Evolutionary conservation across 2,888 invertebrate species (phyloP).

Genomic region (Homarus gammarus): DNA sequence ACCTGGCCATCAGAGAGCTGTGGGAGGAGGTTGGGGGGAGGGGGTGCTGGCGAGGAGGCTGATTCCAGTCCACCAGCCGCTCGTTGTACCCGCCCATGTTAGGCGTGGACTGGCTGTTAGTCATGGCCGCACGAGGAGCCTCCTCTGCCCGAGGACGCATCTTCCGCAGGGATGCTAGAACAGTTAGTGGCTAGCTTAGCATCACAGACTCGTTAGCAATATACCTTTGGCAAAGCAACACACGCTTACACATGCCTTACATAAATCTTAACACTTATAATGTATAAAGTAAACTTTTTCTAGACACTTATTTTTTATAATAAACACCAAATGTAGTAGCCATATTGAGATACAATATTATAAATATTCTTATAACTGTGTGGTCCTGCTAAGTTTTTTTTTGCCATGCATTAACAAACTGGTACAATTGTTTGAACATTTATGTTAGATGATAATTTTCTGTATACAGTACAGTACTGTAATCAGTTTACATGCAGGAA

Average conservation of each 20-base stretch:
- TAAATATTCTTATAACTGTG: not conserved
- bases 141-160: constrained; percentile 70
- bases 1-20: constrained; percentile 65
- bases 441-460: too few relatives aligned
- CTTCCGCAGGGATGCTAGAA: constrained; percentile 75
- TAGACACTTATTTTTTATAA: not conserved
- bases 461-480: too few relatives aligned
- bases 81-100: constrained; percentile 76
- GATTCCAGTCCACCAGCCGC: constrained; percentile 76
- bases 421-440: too few relatives aligned
- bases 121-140: constrained; percentile 51
- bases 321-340: not conserved
- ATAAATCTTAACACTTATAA: not conserved
- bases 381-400: not conserved
- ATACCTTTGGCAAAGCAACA: constrained; percentile 22
- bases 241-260: constrained; percentile 10
- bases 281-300: not conserved
- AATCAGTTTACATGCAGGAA: too few relatives aligned
- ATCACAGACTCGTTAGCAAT: constrained; percentile 9
- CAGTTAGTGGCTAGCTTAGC: constrained; percentile 63
- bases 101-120: constrained; percentile 69
- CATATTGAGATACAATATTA: not conserved
- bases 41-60: constrained; percentile 74
- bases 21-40: constrained; percentile 62
- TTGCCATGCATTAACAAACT: too few relatives aligned